These are phyloP conservation scores for Patagioenas fasciata DNA, from an alignment of 2,113 vertebrate species.

Conservation along the genomic window DNA sequence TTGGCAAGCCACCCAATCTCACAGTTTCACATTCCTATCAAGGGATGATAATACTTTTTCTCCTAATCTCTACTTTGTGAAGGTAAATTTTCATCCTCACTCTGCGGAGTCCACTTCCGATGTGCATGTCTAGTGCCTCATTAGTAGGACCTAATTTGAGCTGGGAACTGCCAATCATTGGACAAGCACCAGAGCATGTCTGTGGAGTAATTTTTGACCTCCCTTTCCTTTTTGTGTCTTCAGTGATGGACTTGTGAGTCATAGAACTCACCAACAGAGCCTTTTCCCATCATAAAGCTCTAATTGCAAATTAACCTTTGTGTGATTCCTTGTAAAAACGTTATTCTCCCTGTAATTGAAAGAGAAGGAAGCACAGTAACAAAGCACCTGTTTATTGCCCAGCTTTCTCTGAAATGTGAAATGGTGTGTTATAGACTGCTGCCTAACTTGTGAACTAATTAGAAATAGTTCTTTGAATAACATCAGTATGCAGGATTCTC, in stretches of 20 bases:
- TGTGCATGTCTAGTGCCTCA: background rate
- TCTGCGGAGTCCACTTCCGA: background rate
- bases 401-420: background rate
- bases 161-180: background rate
- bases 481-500: background rate
- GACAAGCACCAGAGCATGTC: background rate
- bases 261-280: background rate
- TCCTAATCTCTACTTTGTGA: background rate
- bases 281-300: constrained; percentile 34
- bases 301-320: constrained; percentile 62
- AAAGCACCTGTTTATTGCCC: constrained; percentile 25
- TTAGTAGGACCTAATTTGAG: background rate
- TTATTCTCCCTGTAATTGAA: constrained; percentile 26
- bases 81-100: background rate
- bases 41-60: background rate
- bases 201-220: background rate
- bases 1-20: background rate
- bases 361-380: background rate
- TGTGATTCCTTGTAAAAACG: constrained; percentile 30
- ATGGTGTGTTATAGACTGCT: background rate
- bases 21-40: background rate
- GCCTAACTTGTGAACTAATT: constrained; percentile 8
- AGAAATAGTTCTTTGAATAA: background rate
- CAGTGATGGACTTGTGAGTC: background rate
- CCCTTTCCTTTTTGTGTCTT: background rate